Evolutionary conservation across 2,888 invertebrate genomes (phyloP).

Genomic region (Ophion costatus): DNA sequence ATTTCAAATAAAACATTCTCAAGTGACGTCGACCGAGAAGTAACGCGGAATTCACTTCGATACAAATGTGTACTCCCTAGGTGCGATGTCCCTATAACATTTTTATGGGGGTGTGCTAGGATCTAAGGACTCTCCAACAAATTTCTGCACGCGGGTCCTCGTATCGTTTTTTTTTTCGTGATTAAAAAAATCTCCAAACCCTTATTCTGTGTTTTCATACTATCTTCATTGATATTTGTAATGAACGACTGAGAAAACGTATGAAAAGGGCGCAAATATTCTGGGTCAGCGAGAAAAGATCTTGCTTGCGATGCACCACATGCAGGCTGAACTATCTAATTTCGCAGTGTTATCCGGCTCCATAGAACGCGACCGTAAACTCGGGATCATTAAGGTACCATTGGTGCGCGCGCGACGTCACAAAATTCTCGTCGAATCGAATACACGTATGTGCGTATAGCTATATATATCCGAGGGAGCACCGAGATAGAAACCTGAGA

Average conservation of each 20-base stretch:
- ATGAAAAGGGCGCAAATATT: neutral
- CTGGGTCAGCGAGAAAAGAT: neutral
- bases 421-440: conserved; percentile 15
- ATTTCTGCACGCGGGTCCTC: too few species aligned
- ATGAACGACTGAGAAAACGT: neutral
- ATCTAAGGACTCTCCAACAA: too few species aligned
- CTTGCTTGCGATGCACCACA: neutral
- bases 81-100: too few species aligned
- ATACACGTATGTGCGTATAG: neutral
- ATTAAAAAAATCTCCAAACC: too few species aligned
- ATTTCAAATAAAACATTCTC: too few species aligned
- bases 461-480: conserved; percentile 22
- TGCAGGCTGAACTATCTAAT: conserved; percentile 6
- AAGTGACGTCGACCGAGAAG: too few species aligned
- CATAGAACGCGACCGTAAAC: conserved; percentile 43
- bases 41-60: too few species aligned
- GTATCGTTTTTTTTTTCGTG: too few species aligned
- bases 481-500: conserved; percentile 35
- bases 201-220: neutral
- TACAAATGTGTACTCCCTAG: too few species aligned
- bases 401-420: conserved; percentile 12
- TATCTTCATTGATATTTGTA: neutral
- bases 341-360: conserved; percentile 13
- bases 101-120: too few species aligned
- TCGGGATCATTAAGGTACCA: conserved; percentile 35